phyloP scores from a whole-genome alignment of 2,113 vertebrate species.

The Lates calcarifer region DNA sequence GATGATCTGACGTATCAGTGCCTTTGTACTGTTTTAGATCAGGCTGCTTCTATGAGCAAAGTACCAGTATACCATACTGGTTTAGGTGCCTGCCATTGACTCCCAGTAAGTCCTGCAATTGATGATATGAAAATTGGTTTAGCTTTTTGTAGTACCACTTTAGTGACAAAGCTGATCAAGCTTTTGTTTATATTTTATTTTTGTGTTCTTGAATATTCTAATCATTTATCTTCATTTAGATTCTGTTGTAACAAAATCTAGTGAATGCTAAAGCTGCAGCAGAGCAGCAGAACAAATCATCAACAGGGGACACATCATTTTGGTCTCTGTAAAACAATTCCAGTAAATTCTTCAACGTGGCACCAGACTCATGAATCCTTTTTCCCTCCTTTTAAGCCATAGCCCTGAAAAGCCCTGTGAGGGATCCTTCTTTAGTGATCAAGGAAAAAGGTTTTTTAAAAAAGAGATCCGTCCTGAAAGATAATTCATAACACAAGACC shows the following conservation, averaged over 20 bases:
- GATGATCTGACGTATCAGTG: no score
- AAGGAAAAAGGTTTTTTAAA: not conserved
- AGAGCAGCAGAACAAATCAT: not conserved
- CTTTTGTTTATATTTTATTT: no score
- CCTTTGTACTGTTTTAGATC: no score
- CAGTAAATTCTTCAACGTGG: no score
- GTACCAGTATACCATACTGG: no score
- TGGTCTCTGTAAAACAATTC: not conserved
- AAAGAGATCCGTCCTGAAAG: constrained; percentile 43
- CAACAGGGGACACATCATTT: not conserved
- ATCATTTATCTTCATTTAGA: not conserved
- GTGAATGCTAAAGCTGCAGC: not conserved
- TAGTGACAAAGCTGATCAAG: no score
- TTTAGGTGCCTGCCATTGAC: not conserved
- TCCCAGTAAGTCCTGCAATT: not conserved
- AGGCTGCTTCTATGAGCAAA: no score
- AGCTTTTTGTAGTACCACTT: no score
- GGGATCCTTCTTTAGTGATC: constrained; percentile 25
- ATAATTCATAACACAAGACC: constrained; percentile 26
- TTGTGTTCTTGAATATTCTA: not conserved
- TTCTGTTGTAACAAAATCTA: not conserved
- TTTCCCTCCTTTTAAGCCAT: not conserved
- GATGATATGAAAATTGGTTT: not conserved
- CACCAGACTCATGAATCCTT: not conserved
- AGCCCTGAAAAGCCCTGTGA: not conserved